Percentiles rank a stretch among this genome's conserved stretches.
phyloP scores from a whole-genome alignment of 2,888 invertebrate genomes.

The Notodromas monacha region DNA sequence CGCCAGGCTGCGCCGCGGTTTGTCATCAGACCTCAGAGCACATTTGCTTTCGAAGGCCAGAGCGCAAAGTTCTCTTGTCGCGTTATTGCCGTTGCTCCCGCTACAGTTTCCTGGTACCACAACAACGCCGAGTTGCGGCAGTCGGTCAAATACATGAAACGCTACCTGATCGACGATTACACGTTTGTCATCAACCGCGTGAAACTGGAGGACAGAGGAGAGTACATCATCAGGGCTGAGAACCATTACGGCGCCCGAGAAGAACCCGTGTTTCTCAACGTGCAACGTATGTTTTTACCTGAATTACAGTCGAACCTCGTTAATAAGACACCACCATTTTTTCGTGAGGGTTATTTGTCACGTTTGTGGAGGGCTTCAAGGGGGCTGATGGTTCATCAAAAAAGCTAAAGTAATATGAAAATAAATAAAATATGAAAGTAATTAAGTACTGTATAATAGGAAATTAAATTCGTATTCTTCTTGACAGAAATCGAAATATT shows the following conservation, averaged over 20 bases:
- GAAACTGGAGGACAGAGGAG: constrained; percentile 76
- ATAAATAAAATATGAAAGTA: too few species aligned
- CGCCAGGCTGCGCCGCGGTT: constrained; percentile 92
- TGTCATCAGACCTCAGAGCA: constrained; percentile 77
- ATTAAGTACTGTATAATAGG: too few species aligned
- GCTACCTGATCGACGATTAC: constrained; percentile 78
- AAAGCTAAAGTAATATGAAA: too few species aligned
- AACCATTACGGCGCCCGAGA: constrained; percentile 84
- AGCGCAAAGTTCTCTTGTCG: constrained; percentile 89
- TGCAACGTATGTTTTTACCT: constrained; percentile 45
- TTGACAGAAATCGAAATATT: too few species aligned
- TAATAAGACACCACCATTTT: too few species aligned
- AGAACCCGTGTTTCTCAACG: constrained; percentile 82
- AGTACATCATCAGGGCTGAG: constrained; percentile 81
- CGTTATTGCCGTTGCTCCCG: constrained; percentile 70
- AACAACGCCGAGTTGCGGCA: constrained; percentile 73
- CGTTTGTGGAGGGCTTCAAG: too few species aligned
- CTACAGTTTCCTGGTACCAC: constrained; percentile 78
- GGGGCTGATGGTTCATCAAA: too few species aligned
- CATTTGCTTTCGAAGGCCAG: constrained; percentile 86
- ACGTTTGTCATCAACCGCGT: constrained; percentile 89
- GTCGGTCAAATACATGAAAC: constrained; percentile 96
- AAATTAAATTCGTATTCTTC: too few species aligned
- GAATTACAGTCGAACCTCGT: background rate
- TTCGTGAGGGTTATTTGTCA: too few species aligned